Percentiles rank a stretch among this genome's conserved stretches.
Evolutionary conservation across 2,113 vertebrate genomes (phyloP).

Genomic region (Phainopepla nitens): DNA sequence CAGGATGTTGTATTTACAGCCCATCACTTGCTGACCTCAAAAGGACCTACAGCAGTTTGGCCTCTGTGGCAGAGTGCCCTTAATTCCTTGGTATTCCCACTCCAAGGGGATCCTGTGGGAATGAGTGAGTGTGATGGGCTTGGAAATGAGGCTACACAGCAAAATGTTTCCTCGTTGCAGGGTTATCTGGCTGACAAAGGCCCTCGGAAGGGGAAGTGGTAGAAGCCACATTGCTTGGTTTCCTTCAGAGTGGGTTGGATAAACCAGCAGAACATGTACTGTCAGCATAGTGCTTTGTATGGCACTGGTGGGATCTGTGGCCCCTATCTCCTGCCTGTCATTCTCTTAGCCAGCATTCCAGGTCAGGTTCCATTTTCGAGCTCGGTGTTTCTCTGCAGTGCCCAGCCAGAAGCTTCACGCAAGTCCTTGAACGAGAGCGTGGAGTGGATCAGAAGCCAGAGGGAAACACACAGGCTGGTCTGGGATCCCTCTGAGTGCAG

Average conservation of each 20-base stretch:
- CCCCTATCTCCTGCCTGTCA: not conserved
- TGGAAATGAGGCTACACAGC: not conserved
- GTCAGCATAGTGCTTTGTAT: not conserved
- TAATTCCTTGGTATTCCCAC: not conserved
- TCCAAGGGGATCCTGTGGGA: not conserved
- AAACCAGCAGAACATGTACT: not conserved
- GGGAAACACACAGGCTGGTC: not conserved
- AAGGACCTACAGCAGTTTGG: not conserved
- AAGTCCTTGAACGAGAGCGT: not conserved
- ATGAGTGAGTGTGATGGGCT: not conserved
- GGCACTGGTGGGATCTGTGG: not conserved
- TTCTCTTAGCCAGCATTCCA: not conserved
- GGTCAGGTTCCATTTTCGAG: not conserved
- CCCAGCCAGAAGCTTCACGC: not conserved
- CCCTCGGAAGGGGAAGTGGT: not conserved
- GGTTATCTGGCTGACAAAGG: slow-evolving; percentile 10
- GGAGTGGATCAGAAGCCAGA: not conserved
- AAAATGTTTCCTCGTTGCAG: not conserved
- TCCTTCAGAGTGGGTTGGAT: not conserved
- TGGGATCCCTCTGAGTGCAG: not conserved
- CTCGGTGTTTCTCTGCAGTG: not conserved
- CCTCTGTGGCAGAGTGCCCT: not conserved
- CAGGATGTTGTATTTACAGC: not conserved
- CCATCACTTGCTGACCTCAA: not conserved
- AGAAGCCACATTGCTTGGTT: not conserved